Evolutionary conservation across 2,797 vertebrate species (phyloP).

Genomic region (Xyrichtys novacula): DNA sequence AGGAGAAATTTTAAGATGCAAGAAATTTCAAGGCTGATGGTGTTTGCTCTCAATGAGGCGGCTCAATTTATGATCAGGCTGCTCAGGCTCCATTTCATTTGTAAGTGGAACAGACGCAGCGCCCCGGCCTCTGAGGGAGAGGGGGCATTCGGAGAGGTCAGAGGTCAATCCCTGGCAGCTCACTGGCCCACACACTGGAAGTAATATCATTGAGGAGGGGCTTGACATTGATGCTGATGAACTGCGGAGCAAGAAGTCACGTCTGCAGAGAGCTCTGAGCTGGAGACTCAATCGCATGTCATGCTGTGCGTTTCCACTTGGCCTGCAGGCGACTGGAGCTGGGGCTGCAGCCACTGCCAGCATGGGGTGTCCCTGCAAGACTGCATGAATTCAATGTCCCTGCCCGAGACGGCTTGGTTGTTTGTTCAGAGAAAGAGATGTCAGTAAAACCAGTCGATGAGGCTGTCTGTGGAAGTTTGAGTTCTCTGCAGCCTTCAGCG

Average conservation of each 20-base stretch:
- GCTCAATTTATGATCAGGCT: constrained; percentile 29
- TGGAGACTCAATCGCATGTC: constrained; percentile 52
- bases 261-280: constrained; percentile 39
- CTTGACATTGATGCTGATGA: constrained; percentile 72
- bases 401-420: constrained; percentile 17
- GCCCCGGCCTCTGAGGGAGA: constrained; percentile 19
- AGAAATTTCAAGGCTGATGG: constrained; percentile 28
- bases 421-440: constrained; percentile 44
- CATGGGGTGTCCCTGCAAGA: constrained; percentile 24
- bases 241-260: constrained; percentile 56
- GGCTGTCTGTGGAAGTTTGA: constrained; percentile 75
- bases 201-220: constrained; percentile 19
- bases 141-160: constrained; percentile 40
- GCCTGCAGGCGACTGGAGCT: constrained; percentile 40
- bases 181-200: constrained; percentile 52
- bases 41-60: constrained; percentile 41
- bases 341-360: constrained; percentile 28
- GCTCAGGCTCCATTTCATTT: constrained; percentile 43
- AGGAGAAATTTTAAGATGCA: constrained; percentile 36
- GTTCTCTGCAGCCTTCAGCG: constrained; percentile 76
- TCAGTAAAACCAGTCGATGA: constrained; percentile 62
- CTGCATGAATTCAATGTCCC: constrained; percentile 35
- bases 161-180: constrained; percentile 56
- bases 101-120: constrained; percentile 24
- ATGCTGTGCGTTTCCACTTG: constrained; percentile 43